A percentile compares a stretch with the other conserved stretches of the same genome.
Evolutionary conservation across 2,888 invertebrate genomes (phyloP).

Genomic region (Polydrusus pterygomalis): DNA sequence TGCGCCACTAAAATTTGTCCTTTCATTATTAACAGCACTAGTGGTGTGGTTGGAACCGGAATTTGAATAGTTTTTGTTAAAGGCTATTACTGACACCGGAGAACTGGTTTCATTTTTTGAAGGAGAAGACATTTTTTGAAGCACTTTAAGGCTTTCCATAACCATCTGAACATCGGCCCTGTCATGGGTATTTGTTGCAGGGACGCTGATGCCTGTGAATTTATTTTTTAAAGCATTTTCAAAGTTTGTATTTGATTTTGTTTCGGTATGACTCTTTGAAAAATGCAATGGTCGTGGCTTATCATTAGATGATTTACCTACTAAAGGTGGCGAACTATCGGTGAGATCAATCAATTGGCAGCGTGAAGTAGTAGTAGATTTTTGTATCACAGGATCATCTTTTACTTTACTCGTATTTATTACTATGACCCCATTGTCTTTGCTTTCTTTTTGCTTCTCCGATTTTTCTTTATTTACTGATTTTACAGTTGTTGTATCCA

Average conservation of each 20-base stretch:
- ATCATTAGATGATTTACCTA: background rate
- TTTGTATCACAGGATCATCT: conserved; percentile 58
- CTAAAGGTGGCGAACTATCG: conserved; percentile 52
- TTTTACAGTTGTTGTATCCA: background rate
- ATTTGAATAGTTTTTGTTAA: conserved; percentile 67
- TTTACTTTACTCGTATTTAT: conserved; percentile 36
- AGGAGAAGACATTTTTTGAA: conserved; percentile 71
- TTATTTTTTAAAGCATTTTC: conserved; percentile 40
- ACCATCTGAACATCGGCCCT: conserved; percentile 72
- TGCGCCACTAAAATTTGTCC: conserved; percentile 55
- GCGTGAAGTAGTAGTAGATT: conserved; percentile 56
- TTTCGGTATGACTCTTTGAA: conserved; percentile 22
- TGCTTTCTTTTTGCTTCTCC: conserved; percentile 9
- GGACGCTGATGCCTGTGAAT: conserved; percentile 56
- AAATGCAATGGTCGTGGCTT: background rate
- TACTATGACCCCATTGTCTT: conserved; percentile 52
- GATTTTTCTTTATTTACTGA: conserved; percentile 20
- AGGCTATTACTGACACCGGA: conserved; percentile 70
- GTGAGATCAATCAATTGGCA: conserved; percentile 68
- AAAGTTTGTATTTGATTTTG: conserved; percentile 21
- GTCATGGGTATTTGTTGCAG: conserved; percentile 57
- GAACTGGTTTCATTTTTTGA: conserved; percentile 64
- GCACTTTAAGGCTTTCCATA: conserved; percentile 72
- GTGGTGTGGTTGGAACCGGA: conserved; percentile 45
- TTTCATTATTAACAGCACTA: conserved; percentile 26